Evolutionary conservation across 2,113 vertebrate species (phyloP).

Genomic region (Cyprinodon variegatus): DNA sequence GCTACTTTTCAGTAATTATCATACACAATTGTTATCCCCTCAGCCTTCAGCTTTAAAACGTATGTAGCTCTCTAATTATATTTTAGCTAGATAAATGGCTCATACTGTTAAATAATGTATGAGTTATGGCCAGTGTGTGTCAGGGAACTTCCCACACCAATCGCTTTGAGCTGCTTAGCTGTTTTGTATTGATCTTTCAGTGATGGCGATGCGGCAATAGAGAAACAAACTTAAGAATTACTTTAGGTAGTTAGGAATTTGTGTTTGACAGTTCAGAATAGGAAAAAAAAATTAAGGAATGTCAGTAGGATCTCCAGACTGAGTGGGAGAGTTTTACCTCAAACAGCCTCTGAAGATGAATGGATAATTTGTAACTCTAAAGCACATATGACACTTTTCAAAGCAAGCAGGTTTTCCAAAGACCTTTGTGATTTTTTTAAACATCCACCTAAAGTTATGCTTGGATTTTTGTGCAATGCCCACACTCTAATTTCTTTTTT

Average conservation of each 20-base stretch:
- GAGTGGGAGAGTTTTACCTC: not conserved
- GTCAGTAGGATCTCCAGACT: not conserved
- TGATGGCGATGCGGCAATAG: slow-evolving; percentile 12
- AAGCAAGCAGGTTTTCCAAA: slow-evolving; percentile 27
- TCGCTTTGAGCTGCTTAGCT: slow-evolving; percentile 43
- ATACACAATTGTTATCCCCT: slow-evolving; percentile 50
- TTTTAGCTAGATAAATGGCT: slow-evolving; percentile 70
- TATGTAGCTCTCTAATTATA: slow-evolving; percentile 65
- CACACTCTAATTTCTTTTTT: not conserved
- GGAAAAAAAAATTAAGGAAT: not conserved
- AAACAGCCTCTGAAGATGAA: slow-evolving; percentile 7
- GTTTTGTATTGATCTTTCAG: slow-evolving; percentile 32
- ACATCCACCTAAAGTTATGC: not conserved
- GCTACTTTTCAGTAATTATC: slow-evolving; percentile 63
- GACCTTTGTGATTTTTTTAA: not conserved
- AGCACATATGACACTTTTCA: slow-evolving; percentile 30
- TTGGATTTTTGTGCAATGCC: not conserved
- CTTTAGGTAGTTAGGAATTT: slow-evolving; percentile 14
- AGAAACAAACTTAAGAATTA: slow-evolving; percentile 14
- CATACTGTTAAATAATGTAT: slow-evolving; percentile 74
- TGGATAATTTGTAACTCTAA: not conserved
- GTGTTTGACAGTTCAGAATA: too few species aligned
- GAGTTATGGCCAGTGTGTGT: slow-evolving; percentile 49
- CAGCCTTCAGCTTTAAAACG: slow-evolving; percentile 44
- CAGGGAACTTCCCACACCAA: slow-evolving; percentile 51